Evolutionary conservation across 1,140 invertebrate genomes (phyloP).

Genomic region (Anthonomus grandis): DNA sequence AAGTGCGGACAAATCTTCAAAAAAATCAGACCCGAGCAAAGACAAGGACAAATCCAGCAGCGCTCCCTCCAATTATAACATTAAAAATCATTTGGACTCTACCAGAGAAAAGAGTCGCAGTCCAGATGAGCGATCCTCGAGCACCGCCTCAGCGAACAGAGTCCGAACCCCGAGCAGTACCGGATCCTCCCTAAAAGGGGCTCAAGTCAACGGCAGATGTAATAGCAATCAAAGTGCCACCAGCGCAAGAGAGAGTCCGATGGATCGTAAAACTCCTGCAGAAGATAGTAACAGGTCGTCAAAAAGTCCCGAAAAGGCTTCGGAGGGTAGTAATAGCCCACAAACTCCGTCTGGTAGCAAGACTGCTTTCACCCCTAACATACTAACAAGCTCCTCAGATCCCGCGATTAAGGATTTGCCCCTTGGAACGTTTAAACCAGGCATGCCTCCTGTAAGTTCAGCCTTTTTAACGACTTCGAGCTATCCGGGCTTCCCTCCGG

Average conservation of each 20-base stretch:
- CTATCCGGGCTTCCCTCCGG: conserved; percentile 48
- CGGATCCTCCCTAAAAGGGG: conserved; percentile 46
- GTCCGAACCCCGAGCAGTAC: conserved; percentile 53
- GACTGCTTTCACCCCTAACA: conserved; percentile 52
- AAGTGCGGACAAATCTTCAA: conserved; percentile 54
- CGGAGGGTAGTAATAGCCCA: conserved; percentile 50
- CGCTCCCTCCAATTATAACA: conserved; percentile 44
- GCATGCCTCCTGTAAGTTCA: conserved; percentile 53
- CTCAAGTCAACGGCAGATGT: conserved; percentile 51
- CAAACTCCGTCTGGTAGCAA: conserved; percentile 37
- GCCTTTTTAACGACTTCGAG: conserved; percentile 55
- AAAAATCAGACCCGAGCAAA: conserved; percentile 47
- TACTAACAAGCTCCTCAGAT: conserved; percentile 54
- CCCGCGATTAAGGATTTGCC: conserved; percentile 62
- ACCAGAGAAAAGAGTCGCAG: conserved; percentile 62
- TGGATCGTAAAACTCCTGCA: conserved; percentile 48
- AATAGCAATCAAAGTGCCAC: conserved; percentile 64
- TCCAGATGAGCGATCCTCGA: conserved; percentile 53
- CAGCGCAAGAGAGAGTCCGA: conserved; percentile 56
- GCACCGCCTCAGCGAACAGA: conserved; percentile 48
- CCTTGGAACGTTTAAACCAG: conserved; percentile 63
- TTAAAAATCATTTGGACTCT: conserved; percentile 54
- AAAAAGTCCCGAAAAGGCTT: conserved; percentile 31
- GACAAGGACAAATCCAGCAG: conserved; percentile 59
- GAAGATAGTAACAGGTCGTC: conserved; percentile 27